Percentiles rank a stretch among this genome's conserved stretches.
Conservation (phyloP, 2,797 vertebrate species). For the Eutrigla gurnardus region DNA sequence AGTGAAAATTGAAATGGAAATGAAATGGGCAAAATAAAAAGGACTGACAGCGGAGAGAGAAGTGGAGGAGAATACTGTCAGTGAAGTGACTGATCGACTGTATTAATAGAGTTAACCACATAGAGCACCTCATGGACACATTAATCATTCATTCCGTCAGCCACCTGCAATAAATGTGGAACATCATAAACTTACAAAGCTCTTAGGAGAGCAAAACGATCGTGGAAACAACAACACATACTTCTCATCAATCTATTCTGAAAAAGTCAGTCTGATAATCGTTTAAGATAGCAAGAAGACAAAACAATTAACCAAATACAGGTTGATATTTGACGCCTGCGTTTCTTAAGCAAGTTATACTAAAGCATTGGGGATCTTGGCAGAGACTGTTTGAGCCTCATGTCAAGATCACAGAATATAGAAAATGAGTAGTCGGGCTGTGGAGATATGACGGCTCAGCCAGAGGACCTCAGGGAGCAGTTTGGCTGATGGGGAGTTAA, state of each 20-base stretch:
- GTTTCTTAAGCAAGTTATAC: conserved; percentile 14
- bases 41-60: conserved; percentile 70
- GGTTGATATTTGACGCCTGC: conserved; percentile 5
- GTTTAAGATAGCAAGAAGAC: background rate
- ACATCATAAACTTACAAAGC: conserved; percentile 15
- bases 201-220: conserved; percentile 3
- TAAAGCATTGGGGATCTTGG: conserved; percentile 2
- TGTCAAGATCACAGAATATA: conserved; percentile 26
- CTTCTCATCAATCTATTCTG: conserved; percentile 4
- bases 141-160: conserved; percentile 40
- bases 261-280: background rate
- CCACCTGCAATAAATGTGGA: conserved; percentile 32
- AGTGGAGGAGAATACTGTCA: conserved; percentile 57
- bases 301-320: conserved; percentile 14
- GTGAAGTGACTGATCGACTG: conserved; percentile 42
- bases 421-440: conserved; percentile 40
- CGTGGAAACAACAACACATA: background rate
- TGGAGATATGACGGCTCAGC: conserved; percentile 25
- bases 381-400: conserved; percentile 10
- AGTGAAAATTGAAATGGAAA: conserved; percentile 95
- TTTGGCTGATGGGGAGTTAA: conserved; percentile 44
- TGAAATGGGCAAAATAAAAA: conserved; percentile 84
- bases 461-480: conserved; percentile 39
- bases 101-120: conserved; percentile 51
- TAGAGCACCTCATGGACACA: conserved; percentile 33